Conservation (phyloP, 2,888 invertebrate species). For the Euproctis similis region DNA sequence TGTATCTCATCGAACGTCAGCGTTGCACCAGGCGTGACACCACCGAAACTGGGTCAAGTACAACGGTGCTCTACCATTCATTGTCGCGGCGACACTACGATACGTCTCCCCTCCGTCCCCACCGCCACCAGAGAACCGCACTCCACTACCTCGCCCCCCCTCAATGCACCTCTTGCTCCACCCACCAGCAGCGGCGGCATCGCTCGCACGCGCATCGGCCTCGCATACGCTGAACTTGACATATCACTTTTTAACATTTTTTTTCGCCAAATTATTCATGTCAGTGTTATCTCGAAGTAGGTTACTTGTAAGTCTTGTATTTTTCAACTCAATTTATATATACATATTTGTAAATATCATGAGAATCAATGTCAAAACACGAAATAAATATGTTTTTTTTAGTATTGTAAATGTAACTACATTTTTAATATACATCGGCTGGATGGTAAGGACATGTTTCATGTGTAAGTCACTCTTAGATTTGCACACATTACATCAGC, state of each 20-base stretch:
- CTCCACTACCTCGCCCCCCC: constrained; percentile 7
- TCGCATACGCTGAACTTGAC: constrained; percentile 68
- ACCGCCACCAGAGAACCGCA: no score
- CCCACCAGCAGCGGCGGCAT: constrained; percentile 11
- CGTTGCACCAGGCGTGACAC: constrained; percentile 47
- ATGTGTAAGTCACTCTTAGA: constrained; percentile 26
- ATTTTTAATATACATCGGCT: no score
- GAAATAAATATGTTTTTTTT: no score
- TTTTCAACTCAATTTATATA: constrained; percentile 10
- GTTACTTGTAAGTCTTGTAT: constrained; percentile 15
- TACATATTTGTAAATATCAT: no score
- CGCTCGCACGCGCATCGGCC: constrained; percentile 54
- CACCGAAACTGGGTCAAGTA: constrained; percentile 71
- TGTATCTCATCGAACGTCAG: constrained; percentile 44
- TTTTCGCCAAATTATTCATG: constrained; percentile 48
- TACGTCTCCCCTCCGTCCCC: constrained; percentile 22
- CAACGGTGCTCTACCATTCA: constrained; percentile 74
- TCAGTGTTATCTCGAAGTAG: constrained; percentile 33
- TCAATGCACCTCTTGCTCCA: no score
- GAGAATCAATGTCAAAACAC: no score
- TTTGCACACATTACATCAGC: constrained; percentile 50
- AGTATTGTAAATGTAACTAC: no score
- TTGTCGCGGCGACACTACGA: constrained; percentile 45
- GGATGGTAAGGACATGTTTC: no score
- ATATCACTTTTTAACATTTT: constrained; percentile 57